These are phyloP conservation scores for Sphenopsis melanotis DNA, from an alignment of 2,797 vertebrate genomes.

Conservation along the genomic window DNA sequence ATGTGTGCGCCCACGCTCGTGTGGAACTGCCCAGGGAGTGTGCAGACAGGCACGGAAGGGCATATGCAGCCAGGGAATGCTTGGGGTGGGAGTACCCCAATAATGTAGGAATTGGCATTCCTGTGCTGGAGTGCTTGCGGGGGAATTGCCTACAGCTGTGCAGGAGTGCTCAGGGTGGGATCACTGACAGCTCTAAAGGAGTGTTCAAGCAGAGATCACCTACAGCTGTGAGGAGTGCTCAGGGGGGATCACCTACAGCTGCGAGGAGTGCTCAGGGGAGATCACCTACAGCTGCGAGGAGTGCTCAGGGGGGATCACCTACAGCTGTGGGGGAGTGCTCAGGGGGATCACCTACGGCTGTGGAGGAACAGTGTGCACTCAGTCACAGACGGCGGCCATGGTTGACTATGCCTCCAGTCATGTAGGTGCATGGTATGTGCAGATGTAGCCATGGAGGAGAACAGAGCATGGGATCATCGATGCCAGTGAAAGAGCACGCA, in stretches of 20 bases:
- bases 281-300: not conserved
- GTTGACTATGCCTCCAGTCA: accelerated
- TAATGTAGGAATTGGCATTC: not conserved
- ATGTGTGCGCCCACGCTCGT: accelerated
- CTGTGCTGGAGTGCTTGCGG: too few species aligned
- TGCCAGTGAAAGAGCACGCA: accelerated
- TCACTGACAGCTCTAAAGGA: not conserved
- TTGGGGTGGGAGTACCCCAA: not conserved
- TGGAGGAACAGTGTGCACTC: not conserved
- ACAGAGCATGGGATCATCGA: not conserved
- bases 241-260: not conserved
- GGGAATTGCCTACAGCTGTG: not conserved
- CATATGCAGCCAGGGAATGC: accelerated
- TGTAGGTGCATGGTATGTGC: accelerated
- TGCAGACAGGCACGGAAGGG: accelerated
- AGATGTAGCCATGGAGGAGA: not conserved
- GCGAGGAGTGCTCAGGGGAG: not conserved
- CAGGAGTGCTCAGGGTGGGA: not conserved
- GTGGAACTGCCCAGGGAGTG: accelerated
- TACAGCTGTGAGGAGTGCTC: not conserved
- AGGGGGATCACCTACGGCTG: not conserved
- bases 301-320: not conserved
- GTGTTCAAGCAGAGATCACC: accelerated
- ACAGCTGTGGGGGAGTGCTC: not conserved
- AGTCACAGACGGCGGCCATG: accelerated